Evolutionary conservation across 2,113 vertebrate genomes (phyloP).

Genomic region (Lathamus discolor): DNA sequence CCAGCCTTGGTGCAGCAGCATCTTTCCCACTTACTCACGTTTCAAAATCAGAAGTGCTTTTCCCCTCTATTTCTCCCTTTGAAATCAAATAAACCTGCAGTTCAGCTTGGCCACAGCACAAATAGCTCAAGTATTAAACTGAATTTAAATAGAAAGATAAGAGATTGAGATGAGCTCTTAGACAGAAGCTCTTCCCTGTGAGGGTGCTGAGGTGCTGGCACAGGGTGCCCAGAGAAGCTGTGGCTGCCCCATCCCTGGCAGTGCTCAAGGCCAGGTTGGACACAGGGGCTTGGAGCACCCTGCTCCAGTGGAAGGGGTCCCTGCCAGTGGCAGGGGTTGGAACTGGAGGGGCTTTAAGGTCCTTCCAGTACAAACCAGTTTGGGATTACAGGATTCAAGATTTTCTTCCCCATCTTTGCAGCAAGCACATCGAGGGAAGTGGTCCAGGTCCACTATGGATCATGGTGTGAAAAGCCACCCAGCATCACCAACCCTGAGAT

Average conservation of each 20-base stretch:
- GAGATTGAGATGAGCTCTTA: neutral
- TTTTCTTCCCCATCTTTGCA: neutral
- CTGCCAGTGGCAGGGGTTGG: neutral
- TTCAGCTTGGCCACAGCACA: neutral
- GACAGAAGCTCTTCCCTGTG: neutral
- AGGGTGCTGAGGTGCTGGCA: neutral
- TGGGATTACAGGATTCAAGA: neutral
- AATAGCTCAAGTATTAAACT: neutral
- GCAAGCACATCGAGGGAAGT: neutral
- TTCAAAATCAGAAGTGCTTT: neutral
- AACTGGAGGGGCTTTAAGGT: neutral
- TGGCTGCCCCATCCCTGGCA: too few species aligned
- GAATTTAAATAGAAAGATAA: neutral
- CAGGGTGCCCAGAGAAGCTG: too few species aligned
- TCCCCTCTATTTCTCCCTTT: neutral
- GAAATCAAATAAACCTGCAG: neutral
- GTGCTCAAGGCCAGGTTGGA: too few species aligned
- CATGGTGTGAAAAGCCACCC: neutral
- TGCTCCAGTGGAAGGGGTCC: fast-evolving
- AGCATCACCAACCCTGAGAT: neutral
- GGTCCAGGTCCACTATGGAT: neutral
- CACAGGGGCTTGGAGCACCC: neutral
- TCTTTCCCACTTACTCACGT: neutral
- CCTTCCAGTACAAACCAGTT: neutral
- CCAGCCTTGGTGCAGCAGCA: neutral